Conservation (phyloP, 2,888 invertebrate genomes). For the Metacarcinus magister region DNA sequence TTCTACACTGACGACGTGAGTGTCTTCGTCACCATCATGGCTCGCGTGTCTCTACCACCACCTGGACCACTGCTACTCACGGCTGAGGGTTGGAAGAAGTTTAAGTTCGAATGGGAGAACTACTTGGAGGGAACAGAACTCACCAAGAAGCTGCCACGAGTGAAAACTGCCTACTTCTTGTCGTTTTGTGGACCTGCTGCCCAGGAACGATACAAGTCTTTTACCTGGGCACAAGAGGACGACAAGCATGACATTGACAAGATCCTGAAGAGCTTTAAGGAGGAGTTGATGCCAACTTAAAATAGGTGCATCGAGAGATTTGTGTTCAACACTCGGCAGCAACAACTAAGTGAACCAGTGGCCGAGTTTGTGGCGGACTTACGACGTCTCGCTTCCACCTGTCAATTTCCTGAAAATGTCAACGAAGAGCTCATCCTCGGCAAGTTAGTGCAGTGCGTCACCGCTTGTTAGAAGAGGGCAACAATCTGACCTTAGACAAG, state of each 20-base stretch:
- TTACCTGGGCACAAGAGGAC: not conserved
- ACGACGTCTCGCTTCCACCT: not conserved
- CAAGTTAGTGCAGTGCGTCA: not conserved
- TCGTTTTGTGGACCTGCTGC: not conserved
- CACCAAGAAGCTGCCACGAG: not conserved
- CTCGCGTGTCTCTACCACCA: not conserved
- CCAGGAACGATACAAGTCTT: conserved; percentile 15
- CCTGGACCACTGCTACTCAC: not conserved
- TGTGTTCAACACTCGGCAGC: not conserved
- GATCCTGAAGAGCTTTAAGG: not conserved
- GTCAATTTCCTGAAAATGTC: not conserved
- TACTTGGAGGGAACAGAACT: conserved; percentile 33
- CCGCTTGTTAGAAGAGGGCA: not conserved
- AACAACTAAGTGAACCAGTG: not conserved
- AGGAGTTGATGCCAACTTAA: conserved; percentile 42
- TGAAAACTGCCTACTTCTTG: not conserved
- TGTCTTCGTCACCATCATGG: not conserved
- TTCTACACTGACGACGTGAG: no score
- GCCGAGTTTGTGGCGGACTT: not conserved
- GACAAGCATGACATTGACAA: conserved; percentile 37
- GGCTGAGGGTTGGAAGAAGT: conserved; percentile 46
- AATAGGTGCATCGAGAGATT: conserved; percentile 35
- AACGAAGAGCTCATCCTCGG: not conserved
- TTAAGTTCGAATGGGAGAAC: not conserved
- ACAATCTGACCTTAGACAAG: not conserved